Evolutionary conservation across 2,888 invertebrate genomes (phyloP), one percentile per base, ranked within the genome.

Genomic region (Cheilosia urbana): DNA sequence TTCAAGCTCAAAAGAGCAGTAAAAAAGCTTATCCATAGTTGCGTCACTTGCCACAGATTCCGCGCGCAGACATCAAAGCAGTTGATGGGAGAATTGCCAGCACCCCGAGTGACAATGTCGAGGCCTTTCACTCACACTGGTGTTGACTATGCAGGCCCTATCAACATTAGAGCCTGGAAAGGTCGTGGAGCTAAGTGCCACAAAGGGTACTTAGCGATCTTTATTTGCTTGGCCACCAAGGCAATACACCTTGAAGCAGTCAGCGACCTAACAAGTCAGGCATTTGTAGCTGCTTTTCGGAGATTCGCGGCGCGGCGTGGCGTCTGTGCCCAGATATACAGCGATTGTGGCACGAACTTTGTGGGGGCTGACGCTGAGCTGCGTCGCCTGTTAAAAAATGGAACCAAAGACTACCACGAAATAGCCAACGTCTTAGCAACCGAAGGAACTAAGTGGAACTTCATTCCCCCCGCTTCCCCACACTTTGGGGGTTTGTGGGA

Each of bases 401-500:
- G 63, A 58, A 13, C 34, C 5, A 34, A 49, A 6, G 49, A 60
- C 17, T 58, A 19, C 19, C 21, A 49, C 6, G 49, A 71, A 49
- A 37, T 71, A 21, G 47, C 47, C 9, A 58, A 71, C 17, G 37
- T 49, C n/a, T 49, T 71, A 24, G 37, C 58, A 37, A 71, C 58
- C 5, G 24, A 60, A 24, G 60, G 49, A 47, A 69, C n/a, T 2
- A 34, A 57, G 21, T 69, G 27, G 30, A 55, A 69, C 21, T 69
- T 57, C 47, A 69, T 11, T 37, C 21, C 58, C 5, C 53, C 24
- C 5, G 27, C 53, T 53, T 53, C 27, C n/a, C 53, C 53, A n/a
- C 13, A 27, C 30, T 34, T 34, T 17, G 17, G 30, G n/a, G 17
- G 30, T 34, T 34, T 55, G 4, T 55, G 30, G 55, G 55, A 53